Evolutionary conservation across 2,888 invertebrate genomes (phyloP).

Genomic region (Troilus luridus): DNA sequence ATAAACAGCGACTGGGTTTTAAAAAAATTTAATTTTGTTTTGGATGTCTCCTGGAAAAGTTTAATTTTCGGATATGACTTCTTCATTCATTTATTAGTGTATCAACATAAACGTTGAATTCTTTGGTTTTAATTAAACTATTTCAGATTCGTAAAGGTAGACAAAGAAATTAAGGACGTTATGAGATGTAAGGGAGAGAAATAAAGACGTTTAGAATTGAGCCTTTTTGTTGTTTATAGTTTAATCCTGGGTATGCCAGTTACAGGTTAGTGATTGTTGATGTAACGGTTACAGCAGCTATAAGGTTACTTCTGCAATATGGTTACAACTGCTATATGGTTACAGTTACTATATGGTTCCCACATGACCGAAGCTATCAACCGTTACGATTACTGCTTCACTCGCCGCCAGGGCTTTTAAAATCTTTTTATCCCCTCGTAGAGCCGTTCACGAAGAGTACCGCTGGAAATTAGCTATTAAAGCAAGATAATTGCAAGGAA

Average conservation of each 20-base stretch:
- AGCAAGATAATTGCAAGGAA: neutral
- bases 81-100: too few species aligned
- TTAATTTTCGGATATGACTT: too few species aligned
- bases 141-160: too few species aligned
- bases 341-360: neutral
- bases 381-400: neutral
- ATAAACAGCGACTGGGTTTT: too few species aligned
- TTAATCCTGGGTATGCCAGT: neutral
- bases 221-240: neutral
- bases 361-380: neutral
- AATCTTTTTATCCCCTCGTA: neutral
- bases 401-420: neutral
- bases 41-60: too few species aligned
- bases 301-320: too few species aligned
- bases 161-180: neutral
- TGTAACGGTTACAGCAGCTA: neutral
- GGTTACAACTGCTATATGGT: too few species aligned
- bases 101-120: too few species aligned
- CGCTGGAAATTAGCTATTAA: constrained; percentile 24
- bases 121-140: too few species aligned
- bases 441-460: neutral
- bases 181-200: neutral
- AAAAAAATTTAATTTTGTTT: too few species aligned
- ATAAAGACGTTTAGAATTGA: neutral
- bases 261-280: neutral